Conservation (phyloP, 2,113 vertebrate species). For the Menidia beryllina region DNA sequence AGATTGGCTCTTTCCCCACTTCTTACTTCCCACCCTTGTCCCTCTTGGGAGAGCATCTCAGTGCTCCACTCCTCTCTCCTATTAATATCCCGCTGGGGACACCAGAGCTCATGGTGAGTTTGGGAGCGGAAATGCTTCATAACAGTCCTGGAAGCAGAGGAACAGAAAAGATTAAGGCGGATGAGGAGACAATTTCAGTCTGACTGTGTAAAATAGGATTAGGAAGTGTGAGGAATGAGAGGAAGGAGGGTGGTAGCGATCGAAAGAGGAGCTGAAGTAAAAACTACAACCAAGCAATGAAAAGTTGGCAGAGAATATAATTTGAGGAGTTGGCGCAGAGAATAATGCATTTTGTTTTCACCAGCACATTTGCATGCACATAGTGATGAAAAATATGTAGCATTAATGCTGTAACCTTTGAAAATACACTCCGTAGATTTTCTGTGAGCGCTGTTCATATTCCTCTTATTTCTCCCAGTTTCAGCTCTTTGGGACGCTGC, state of each 20-base stretch:
- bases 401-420: constrained; percentile 1
- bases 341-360: constrained; percentile 24
- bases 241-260: constrained; percentile 23
- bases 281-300: background rate
- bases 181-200: constrained; percentile 20
- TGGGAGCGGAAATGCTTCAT: constrained; percentile 75
- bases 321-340: constrained; percentile 4
- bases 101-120: constrained; percentile 67
- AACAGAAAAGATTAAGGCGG: constrained; percentile 28
- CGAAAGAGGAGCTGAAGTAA: constrained; percentile 10
- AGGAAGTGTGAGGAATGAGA: constrained; percentile 10
- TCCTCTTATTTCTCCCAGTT: constrained; percentile 21
- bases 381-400: background rate
- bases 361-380: background rate
- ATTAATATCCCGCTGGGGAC: constrained; percentile 75
- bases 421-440: background rate
- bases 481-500: constrained; percentile 40
- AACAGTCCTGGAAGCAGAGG: constrained; percentile 46
- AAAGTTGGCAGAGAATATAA: background rate
- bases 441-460: constrained; percentile 15
- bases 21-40: constrained; percentile 70
- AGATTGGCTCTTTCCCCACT: constrained; percentile 58
- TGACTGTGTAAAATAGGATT: constrained; percentile 44
- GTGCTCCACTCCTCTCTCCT: constrained; percentile 60
- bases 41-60: constrained; percentile 60